Conservation (phyloP, 2,797 vertebrate species). For the Dromococcyx pavoninus region DNA sequence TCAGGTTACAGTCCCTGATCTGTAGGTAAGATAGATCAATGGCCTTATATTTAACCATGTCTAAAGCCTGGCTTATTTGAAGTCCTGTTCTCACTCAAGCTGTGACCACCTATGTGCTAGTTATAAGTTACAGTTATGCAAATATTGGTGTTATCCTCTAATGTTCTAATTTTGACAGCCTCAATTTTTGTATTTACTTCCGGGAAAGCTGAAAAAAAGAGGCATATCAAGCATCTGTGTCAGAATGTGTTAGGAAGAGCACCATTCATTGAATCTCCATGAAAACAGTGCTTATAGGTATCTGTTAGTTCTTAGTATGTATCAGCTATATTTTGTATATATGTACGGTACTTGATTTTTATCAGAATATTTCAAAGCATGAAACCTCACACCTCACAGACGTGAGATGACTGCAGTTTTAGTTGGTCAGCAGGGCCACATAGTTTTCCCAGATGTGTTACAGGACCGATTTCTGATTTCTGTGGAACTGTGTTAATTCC, state of each 20-base stretch:
- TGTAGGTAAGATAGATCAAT: not conserved
- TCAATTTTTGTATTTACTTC: not conserved
- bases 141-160: not conserved
- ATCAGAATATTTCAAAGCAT: not conserved
- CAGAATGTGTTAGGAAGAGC: not conserved
- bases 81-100: not conserved
- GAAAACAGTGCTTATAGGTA: not conserved
- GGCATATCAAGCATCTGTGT: not conserved
- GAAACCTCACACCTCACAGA: not conserved
- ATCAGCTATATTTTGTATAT: not conserved
- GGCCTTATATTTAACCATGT: not conserved
- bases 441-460: no score
- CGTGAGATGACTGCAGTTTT: no score
- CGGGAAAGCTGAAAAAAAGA: not conserved
- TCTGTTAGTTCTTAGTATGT: not conserved
- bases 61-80: not conserved
- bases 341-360: not conserved
- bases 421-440: no score
- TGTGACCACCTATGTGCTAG: not conserved
- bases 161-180: not conserved
- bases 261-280: not conserved
- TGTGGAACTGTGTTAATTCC: no score
- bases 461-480: no score
- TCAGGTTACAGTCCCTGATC: not conserved
- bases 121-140: not conserved